Conservation (phyloP, 2,113 vertebrate species). For the Bubalus kerabau region DNA sequence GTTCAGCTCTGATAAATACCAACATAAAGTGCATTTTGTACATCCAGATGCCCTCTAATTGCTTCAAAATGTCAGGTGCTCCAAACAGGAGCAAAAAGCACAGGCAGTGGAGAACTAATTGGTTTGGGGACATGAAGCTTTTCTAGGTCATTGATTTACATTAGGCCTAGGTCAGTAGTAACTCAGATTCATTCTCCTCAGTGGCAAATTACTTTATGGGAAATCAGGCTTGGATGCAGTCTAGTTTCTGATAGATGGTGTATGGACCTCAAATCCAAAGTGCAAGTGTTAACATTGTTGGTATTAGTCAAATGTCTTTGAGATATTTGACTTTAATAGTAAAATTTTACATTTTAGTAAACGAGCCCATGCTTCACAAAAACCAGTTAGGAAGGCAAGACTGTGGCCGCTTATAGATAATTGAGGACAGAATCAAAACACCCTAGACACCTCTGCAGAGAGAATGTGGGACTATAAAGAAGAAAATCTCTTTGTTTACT, state of each 20-base stretch:
- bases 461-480: neutral
- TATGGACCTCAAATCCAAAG: neutral
- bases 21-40: neutral
- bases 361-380: neutral
- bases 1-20: constrained; percentile 40
- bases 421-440: neutral
- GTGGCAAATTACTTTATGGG: neutral
- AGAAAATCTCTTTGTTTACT: neutral
- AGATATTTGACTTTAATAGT: neutral
- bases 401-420: neutral
- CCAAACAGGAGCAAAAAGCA: neutral
- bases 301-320: neutral
- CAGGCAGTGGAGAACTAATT: constrained; percentile 50
- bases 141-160: constrained; percentile 64
- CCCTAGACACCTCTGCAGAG: neutral
- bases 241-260: neutral
- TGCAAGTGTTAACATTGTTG: neutral
- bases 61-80: constrained; percentile 62
- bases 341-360: neutral
- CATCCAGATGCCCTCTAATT: constrained; percentile 38
- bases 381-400: neutral
- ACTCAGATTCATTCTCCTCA: constrained; percentile 19
- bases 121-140: constrained; percentile 30
- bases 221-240: neutral
- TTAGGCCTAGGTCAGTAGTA: constrained; percentile 39